Percentiles rank a stretch among this genome's conserved stretches.
Conservation (phyloP, 2,113 vertebrate species). For the Scartelaos histophorus region DNA sequence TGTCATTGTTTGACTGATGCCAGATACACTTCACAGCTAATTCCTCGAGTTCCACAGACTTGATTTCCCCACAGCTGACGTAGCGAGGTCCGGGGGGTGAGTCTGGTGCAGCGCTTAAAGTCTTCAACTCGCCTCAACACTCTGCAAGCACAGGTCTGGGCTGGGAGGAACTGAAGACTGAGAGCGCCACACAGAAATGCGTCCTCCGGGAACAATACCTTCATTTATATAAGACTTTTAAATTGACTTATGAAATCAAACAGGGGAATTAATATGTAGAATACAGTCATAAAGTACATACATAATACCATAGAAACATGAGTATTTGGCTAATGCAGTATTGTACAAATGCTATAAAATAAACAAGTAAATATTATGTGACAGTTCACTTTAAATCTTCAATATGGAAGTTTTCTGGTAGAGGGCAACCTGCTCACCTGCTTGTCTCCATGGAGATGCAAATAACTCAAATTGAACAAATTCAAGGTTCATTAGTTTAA, state of each 20-base stretch:
- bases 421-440: too few species aligned
- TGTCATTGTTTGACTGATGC: background rate
- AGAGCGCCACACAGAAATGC: conserved; percentile 76
- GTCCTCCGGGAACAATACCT: background rate
- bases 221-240: background rate
- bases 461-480: too few species aligned
- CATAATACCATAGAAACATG: too few species aligned
- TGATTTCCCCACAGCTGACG: background rate
- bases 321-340: too few species aligned
- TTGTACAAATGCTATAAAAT: background rate
- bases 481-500: too few species aligned
- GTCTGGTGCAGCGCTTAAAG: conserved; percentile 80
- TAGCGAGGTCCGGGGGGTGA: conserved; percentile 26
- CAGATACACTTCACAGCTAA: background rate
- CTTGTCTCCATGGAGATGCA: too few species aligned
- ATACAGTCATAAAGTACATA: too few species aligned
- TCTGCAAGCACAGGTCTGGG: conserved; percentile 72
- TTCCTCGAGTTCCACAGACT: background rate
- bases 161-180: conserved; percentile 86
- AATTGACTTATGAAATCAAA: background rate
- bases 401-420: too few species aligned
- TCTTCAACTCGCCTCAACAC: conserved; percentile 85
- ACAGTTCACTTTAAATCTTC: too few species aligned
- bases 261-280: background rate
- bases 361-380: background rate